phyloP scores from a whole-genome alignment of 1,140 invertebrate species.

The Trissolcus basalis region DNA sequence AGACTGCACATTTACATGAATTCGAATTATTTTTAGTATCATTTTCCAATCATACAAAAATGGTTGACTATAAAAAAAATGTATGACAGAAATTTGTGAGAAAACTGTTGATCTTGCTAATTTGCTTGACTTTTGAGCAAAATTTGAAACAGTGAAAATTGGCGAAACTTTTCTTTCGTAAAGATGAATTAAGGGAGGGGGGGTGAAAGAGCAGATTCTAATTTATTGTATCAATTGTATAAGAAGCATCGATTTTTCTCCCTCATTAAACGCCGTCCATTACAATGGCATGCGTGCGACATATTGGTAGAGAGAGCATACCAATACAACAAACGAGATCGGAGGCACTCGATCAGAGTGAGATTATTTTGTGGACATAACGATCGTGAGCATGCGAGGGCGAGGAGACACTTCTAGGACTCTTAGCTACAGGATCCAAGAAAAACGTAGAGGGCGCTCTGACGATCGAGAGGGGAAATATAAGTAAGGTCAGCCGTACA shows the following conservation, averaged over 20 bases:
- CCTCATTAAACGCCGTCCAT: slow-evolving; percentile 30
- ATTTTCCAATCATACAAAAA: no score
- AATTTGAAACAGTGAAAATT: no score
- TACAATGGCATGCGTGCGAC: slow-evolving; percentile 43
- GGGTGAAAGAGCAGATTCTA: no score
- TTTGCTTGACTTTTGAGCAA: no score
- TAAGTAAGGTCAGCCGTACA: slow-evolving; percentile 56
- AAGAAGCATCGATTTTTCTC: slow-evolving; percentile 34
- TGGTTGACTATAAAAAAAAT: no score
- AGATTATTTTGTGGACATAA: slow-evolving; percentile 51
- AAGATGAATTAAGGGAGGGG: no score
- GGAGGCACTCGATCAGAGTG: slow-evolving; percentile 34
- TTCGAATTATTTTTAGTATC: no score
- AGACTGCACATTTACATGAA: no score
- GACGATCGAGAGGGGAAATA: slow-evolving; percentile 25
- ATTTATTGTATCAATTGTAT: no score
- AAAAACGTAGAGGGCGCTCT: slow-evolving; percentile 24
- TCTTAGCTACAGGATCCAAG: slow-evolving; percentile 44
- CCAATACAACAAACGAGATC: slow-evolving; percentile 25
- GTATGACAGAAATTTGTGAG: no score
- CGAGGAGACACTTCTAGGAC: slow-evolving; percentile 38
- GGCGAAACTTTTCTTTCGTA: no score
- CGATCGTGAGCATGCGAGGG: slow-evolving; percentile 8
- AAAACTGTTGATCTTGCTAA: no score
- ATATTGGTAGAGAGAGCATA: slow-evolving; percentile 42